A percentile compares a stretch with the other conserved stretches of the same genome.
phyloP scores from a whole-genome alignment of 2,113 vertebrate genomes.

The Puntigrus tetrazona region DNA sequence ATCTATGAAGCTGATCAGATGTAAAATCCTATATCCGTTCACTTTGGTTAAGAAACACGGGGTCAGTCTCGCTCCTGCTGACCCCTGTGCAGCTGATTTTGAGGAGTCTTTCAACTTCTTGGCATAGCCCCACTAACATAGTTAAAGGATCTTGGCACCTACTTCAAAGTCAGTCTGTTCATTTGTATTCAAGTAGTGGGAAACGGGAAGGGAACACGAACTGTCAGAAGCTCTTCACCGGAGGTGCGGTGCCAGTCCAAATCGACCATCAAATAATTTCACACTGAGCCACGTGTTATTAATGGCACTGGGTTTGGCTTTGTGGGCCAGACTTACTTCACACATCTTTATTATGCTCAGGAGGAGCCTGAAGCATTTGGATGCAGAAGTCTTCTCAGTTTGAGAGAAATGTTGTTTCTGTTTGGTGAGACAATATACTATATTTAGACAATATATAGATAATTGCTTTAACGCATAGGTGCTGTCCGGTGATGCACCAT shows the following conservation, averaged over 20 bases:
- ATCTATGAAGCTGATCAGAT: conserved; percentile 11
- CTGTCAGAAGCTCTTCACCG: conserved; percentile 35
- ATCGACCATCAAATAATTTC: conserved; percentile 50
- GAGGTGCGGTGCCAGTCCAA: conserved; percentile 32
- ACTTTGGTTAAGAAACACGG: conserved; percentile 21
- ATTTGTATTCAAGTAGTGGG: conserved; percentile 77
- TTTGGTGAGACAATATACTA: background rate
- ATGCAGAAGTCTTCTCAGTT: background rate
- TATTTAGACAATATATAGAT: background rate
- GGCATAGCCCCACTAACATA: conserved; percentile 60
- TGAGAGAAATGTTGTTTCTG: background rate
- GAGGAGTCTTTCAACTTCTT: conserved; percentile 63
- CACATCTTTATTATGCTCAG: conserved; percentile 31
- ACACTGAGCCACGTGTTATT: conserved; percentile 48
- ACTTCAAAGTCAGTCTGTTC: conserved; percentile 79
- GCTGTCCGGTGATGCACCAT: background rate
- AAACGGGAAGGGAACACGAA: conserved; percentile 24
- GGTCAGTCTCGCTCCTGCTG: conserved; percentile 35
- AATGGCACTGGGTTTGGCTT: conserved; percentile 17
- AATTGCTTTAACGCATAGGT: background rate
- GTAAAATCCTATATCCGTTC: conserved; percentile 5
- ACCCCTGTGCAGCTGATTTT: conserved; percentile 60
- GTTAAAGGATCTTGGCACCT: conserved; percentile 77
- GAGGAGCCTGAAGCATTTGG: conserved; percentile 2
- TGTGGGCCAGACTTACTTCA: conserved; percentile 36